A percentile compares a stretch with the other conserved stretches of the same genome.
phyloP scores from a whole-genome alignment of 2,888 invertebrate species.

The Lapara coniferarum region DNA sequence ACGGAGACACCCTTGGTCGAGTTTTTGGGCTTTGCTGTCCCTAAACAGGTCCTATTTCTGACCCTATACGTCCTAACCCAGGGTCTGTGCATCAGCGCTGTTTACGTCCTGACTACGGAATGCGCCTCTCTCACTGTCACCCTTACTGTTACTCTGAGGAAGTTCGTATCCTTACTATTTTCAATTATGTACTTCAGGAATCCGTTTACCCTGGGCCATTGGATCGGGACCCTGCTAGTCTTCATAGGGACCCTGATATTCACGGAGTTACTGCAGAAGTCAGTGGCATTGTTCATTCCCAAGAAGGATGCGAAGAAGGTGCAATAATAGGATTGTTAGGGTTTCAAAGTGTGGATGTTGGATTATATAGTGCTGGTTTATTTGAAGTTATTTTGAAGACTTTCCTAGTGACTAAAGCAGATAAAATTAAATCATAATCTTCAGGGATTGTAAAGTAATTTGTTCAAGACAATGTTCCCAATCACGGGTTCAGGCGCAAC shows the following conservation, averaged over 20 bases:
- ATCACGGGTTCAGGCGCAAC: too few species aligned
- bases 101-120: slow-evolving; percentile 96
- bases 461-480: too few species aligned
- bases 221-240: slow-evolving; percentile 95
- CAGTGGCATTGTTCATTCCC: slow-evolving; percentile 62
- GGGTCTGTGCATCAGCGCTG: slow-evolving; percentile 96
- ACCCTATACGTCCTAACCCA: slow-evolving; percentile 94
- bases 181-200: slow-evolving; percentile 98
- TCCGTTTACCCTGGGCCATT: slow-evolving; percentile 95
- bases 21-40: slow-evolving; percentile 85
- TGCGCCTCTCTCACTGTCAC: slow-evolving; percentile 97
- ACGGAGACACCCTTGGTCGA: slow-evolving; percentile 86
- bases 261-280: slow-evolving; percentile 88
- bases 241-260: slow-evolving; percentile 97
- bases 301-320: slow-evolving; percentile 61
- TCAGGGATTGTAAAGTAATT: too few species aligned
- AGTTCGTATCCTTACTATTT: slow-evolving; percentile 97
- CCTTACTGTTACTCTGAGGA: slow-evolving; percentile 96
- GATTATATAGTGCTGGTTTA: background rate
- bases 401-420: background rate
- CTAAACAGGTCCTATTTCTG: slow-evolving; percentile 90
- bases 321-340: slow-evolving; percentile 36
- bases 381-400: background rate
- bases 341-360: background rate
- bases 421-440: background rate